These are phyloP conservation scores for Orientallactaga bullata DNA, from an alignment of 2,113 vertebrate species.

Conservation along the genomic window DNA sequence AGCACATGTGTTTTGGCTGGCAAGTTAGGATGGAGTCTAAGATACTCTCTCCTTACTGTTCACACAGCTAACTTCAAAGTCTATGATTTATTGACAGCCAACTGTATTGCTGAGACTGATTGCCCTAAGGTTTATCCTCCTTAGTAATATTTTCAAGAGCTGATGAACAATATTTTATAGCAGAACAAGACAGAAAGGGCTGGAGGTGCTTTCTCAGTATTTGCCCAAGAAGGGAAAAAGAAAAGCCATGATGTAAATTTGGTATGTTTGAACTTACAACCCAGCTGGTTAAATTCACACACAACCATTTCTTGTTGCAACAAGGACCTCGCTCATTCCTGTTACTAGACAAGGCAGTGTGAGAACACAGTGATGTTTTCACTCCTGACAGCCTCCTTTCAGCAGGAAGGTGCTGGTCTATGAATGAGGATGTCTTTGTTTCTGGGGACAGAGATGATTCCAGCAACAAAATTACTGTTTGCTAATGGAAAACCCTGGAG, in stretches of 20 bases:
- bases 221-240: background rate
- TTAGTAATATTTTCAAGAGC: background rate
- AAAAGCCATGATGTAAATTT: background rate
- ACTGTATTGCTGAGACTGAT: background rate
- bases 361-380: background rate
- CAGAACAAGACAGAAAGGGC: background rate
- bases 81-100: background rate
- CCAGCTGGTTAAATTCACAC: background rate
- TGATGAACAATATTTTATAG: background rate
- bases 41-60: background rate
- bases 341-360: background rate
- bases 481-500: background rate
- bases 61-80: background rate
- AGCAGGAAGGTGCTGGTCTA: background rate
- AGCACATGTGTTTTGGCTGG: background rate
- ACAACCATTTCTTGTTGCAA: background rate
- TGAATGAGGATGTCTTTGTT: conserved; percentile 32
- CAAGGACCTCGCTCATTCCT: background rate
- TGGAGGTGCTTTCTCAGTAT: background rate
- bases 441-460: background rate
- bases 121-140: background rate
- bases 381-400: conserved; percentile 8
- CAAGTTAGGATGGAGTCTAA: conserved; percentile 13
- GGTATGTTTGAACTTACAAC: background rate
- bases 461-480: conserved; percentile 17